Evolutionary conservation across 2,113 vertebrate genomes (phyloP).

Genomic region (Gila orcuttii): DNA sequence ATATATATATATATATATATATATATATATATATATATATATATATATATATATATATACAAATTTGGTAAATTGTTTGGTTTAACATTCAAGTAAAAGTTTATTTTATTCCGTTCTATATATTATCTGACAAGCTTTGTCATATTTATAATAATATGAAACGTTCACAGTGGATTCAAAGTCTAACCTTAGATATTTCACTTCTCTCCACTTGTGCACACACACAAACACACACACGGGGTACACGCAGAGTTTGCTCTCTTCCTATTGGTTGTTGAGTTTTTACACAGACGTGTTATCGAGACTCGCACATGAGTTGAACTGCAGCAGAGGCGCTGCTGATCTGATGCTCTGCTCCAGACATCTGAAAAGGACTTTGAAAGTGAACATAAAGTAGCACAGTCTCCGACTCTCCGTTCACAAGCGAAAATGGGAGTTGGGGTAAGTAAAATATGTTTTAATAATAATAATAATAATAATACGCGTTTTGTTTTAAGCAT

Average conservation of each 20-base stretch:
- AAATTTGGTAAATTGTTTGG: too few species aligned
- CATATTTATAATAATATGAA: not conserved
- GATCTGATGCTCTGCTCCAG: not conserved
- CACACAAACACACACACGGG: not conserved
- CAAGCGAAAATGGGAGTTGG: conserved; percentile 50
- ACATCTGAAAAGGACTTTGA: not conserved
- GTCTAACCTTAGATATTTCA: not conserved
- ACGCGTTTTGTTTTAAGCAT: not conserved
- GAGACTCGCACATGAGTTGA: not conserved
- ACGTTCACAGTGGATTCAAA: not conserved
- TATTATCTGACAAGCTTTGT: not conserved
- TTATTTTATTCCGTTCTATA: not conserved
- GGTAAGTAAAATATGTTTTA: conserved; percentile 43
- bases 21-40: too few species aligned
- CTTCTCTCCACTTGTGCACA: not conserved
- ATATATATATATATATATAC: too few species aligned
- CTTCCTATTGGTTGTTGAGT: conserved; percentile 11
- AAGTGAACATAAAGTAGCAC: not conserved
- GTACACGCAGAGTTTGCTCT: not conserved
- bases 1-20: too few species aligned
- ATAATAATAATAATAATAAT: not conserved
- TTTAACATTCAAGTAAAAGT: not conserved
- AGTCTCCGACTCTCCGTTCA: not conserved
- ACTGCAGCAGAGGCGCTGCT: not conserved
- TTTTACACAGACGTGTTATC: not conserved